These are phyloP conservation scores for Chionomys nivalis DNA, from an alignment of 2,113 vertebrate genomes.

Conservation along the genomic window DNA sequence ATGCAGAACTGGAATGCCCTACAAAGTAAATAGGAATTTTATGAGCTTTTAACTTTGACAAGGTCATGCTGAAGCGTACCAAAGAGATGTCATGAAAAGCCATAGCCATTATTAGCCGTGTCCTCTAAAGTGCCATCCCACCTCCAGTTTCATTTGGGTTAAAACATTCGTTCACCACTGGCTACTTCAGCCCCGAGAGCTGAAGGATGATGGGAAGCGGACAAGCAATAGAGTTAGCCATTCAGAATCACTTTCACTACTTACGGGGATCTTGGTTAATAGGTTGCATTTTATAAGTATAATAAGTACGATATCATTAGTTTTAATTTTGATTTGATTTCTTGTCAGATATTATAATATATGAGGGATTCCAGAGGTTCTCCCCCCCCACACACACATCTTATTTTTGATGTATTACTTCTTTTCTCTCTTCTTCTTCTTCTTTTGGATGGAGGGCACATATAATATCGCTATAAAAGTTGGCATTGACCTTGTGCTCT, in stretches of 20 bases:
- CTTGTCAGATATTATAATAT: not conserved
- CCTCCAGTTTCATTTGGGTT: constrained; percentile 66
- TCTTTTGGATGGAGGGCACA: not conserved
- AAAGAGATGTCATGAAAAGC: constrained; percentile 83
- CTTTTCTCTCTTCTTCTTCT: not conserved
- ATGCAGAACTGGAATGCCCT: constrained; percentile 85
- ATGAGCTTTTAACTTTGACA: constrained; percentile 90
- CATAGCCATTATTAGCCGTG: constrained; percentile 74
- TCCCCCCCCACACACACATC: not conserved
- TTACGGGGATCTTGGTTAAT: not conserved
- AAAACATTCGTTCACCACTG: not conserved
- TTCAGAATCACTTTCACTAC: not conserved
- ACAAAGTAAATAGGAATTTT: constrained; percentile 87
- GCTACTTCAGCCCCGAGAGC: not conserved
- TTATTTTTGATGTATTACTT: not conserved
- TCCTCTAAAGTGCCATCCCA: constrained; percentile 75
- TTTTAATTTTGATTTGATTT: not conserved
- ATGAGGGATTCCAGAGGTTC: not conserved
- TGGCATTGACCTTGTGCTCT: not conserved
- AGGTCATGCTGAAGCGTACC: constrained; percentile 85
- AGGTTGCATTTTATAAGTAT: not conserved
- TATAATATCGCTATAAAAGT: not conserved
- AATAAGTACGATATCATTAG: not conserved
- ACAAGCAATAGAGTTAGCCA: not conserved
- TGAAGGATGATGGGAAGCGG: not conserved